Percentiles rank a stretch among this genome's conserved stretches.
phyloP scores from a whole-genome alignment of 1,140 invertebrate species.

The Muscidifurax raptorellus region DNA sequence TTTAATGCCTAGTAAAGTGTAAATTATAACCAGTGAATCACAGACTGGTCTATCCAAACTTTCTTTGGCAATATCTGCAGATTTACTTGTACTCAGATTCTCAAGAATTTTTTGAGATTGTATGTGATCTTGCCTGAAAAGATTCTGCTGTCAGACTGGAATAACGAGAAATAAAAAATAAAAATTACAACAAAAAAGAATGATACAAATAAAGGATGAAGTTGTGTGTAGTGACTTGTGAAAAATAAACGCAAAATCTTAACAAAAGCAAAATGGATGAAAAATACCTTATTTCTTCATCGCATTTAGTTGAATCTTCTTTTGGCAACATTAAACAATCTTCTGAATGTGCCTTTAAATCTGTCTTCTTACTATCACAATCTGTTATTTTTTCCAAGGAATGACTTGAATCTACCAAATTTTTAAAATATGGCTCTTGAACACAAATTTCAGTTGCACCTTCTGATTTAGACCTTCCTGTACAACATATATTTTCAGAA shows the following conservation, averaged over 20 bases:
- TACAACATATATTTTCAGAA: not conserved
- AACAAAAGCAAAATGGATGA: not conserved
- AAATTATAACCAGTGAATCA: constrained; percentile 47
- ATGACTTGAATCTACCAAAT: constrained; percentile 23
- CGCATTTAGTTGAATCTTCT: constrained; percentile 54
- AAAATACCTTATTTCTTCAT: constrained; percentile 62
- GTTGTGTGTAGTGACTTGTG: not conserved
- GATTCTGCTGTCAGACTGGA: constrained; percentile 57
- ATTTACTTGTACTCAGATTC: constrained; percentile 10
- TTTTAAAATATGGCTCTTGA: constrained; percentile 18
- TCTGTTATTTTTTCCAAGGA: constrained; percentile 32
- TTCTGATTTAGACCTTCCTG: not conserved
- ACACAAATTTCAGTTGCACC: not conserved
- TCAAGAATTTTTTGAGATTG: constrained; percentile 48
- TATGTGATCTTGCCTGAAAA: constrained; percentile 56
- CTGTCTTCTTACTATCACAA: constrained; percentile 27
- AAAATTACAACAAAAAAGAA: constrained; percentile 46
- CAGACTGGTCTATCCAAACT: constrained; percentile 32
- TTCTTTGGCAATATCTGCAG: constrained; percentile 42
- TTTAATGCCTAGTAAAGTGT: constrained; percentile 50
- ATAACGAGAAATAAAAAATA: constrained; percentile 53
- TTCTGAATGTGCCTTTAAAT: constrained; percentile 6
- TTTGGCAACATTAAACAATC: constrained; percentile 36
- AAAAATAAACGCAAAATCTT: not conserved
- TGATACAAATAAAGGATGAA: constrained; percentile 15